phyloP scores from a whole-genome alignment of 2,113 vertebrate genomes.

The Camarhynchus parvulus region DNA sequence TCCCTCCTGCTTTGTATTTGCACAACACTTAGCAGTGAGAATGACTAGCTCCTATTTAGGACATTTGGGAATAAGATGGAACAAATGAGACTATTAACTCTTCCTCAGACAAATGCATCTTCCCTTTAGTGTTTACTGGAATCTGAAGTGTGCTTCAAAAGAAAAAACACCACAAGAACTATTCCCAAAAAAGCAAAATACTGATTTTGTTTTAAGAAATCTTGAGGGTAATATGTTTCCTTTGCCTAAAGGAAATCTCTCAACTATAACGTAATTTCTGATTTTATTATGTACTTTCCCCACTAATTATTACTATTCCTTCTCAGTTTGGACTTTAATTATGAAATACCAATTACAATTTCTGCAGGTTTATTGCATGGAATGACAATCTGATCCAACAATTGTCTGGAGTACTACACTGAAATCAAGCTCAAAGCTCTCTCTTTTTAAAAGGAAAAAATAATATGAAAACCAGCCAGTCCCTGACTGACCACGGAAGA shows the following conservation, averaged over 20 bases:
- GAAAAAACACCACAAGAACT: background rate
- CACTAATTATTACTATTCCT: slow-evolving; percentile 29
- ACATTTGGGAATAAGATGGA: background rate
- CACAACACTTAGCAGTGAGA: background rate
- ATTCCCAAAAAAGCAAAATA: background rate
- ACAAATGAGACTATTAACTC: background rate
- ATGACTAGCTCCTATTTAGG: background rate
- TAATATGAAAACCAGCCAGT: background rate
- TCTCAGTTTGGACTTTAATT: slow-evolving; percentile 40
- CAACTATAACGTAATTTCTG: background rate
- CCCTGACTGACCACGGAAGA: background rate
- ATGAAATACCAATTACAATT: slow-evolving; percentile 32
- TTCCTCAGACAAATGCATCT: background rate
- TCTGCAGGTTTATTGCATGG: slow-evolving; percentile 11
- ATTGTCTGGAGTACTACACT: background rate
- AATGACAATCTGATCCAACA: background rate
- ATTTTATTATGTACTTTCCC: background rate
- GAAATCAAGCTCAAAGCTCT: background rate
- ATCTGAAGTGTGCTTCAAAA: background rate
- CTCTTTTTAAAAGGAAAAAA: background rate
- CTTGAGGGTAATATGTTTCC: background rate
- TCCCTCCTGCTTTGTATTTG: background rate
- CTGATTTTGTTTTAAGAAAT: slow-evolving; percentile 11
- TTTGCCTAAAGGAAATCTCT: slow-evolving; percentile 18
- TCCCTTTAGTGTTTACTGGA: background rate